These are phyloP conservation scores for Squalus acanthias DNA, from an alignment of 2,797 vertebrate genomes.

Conservation along the genomic window DNA sequence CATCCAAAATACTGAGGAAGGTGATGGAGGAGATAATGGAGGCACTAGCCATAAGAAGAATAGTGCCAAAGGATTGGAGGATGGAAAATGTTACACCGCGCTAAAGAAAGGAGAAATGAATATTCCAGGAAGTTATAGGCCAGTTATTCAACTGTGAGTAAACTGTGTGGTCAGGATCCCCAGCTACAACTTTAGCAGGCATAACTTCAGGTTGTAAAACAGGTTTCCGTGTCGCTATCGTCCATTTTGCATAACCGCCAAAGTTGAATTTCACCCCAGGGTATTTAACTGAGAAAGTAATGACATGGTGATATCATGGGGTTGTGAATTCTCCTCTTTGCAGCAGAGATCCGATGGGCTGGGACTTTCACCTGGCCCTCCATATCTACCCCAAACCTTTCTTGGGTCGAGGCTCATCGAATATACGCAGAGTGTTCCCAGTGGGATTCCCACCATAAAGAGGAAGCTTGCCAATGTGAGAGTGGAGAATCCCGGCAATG, in stretches of 20 bases:
- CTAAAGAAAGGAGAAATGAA: background rate
- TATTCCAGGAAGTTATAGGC: background rate
- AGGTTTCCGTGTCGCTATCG: background rate
- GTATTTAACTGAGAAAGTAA: background rate
- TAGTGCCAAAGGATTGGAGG: background rate
- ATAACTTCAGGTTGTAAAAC: background rate
- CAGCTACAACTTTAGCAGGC: background rate
- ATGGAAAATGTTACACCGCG: background rate
- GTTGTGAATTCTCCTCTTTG: background rate
- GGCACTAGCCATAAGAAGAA: background rate
- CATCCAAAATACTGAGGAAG: background rate
- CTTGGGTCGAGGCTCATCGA: background rate
- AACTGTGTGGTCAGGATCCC: background rate
- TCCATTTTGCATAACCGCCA: background rate
- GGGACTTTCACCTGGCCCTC: background rate
- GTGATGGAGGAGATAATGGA: background rate
- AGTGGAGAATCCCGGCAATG: background rate
- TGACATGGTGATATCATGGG: background rate
- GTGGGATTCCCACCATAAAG: background rate
- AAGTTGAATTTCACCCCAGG: background rate
- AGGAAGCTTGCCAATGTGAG: background rate
- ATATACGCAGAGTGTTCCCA: background rate
- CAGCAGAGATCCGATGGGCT: background rate
- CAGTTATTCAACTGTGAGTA: background rate
- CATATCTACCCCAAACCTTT: background rate